These are phyloP conservation scores for Macropus fuliginosus DNA, from an alignment of 2,797 vertebrate genomes.

Conservation along the genomic window DNA sequence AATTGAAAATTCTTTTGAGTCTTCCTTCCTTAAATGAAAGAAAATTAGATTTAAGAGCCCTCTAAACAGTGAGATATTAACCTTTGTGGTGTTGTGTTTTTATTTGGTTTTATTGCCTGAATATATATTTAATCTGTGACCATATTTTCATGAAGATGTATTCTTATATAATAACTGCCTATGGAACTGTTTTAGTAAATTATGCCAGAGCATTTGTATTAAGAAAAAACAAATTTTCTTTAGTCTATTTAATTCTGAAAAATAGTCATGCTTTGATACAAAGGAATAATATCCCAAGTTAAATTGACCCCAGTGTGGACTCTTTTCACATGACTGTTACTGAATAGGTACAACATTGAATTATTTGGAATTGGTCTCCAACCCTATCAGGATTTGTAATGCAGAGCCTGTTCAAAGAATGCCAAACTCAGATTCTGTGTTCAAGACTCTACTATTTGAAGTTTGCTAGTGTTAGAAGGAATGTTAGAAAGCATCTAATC, in stretches of 20 bases:
- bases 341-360: conserved; percentile 36
- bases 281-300: conserved; percentile 7
- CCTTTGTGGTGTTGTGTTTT: conserved; percentile 5
- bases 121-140: neutral
- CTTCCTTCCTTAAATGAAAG: conserved; percentile 7
- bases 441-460: conserved; percentile 14
- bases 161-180: neutral
- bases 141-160: conserved; percentile 25
- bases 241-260: conserved; percentile 30
- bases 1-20: conserved; percentile 18
- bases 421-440: conserved; percentile 66
- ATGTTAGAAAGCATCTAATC: neutral
- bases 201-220: neutral
- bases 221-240: neutral
- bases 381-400: conserved; percentile 21
- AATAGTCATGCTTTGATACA: conserved; percentile 11
- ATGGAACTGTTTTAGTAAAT: neutral
- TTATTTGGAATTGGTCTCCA: conserved; percentile 65
- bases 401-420: conserved; percentile 63
- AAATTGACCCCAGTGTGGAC: neutral
- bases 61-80: conserved; percentile 26
- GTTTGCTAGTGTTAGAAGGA: neutral
- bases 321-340: conserved; percentile 48
- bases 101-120: conserved; percentile 22
- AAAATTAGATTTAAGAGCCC: conserved; percentile 59